A percentile compares a stretch with the other conserved stretches of the same genome.
phyloP scores from a whole-genome alignment of 2,888 invertebrate species.

The Catonia carolina region DNA sequence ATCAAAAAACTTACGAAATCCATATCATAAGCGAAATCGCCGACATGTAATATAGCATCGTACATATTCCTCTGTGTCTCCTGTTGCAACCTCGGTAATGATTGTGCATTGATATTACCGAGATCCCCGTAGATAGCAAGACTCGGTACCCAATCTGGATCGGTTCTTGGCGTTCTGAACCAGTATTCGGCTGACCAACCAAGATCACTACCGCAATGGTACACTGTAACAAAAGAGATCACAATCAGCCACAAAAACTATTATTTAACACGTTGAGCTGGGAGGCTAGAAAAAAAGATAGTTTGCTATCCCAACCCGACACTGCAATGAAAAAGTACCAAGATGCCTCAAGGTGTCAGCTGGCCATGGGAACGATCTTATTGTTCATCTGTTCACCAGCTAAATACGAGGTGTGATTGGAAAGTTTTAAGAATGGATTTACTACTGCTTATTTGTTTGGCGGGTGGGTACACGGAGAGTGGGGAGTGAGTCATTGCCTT shows the following conservation, averaged over 20 bases:
- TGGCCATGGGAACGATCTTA: no score
- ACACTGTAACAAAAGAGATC: constrained; percentile 48
- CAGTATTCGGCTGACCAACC: constrained; percentile 79
- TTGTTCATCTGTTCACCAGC: no score
- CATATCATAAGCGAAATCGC: constrained; percentile 95
- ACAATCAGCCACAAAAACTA: neutral
- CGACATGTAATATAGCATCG: constrained; percentile 85
- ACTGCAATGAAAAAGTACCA: no score
- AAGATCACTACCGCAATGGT: constrained; percentile 68
- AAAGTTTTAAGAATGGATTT: no score
- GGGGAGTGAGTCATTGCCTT: no score
- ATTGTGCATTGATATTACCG: constrained; percentile 87
- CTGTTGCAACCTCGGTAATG: constrained; percentile 73
- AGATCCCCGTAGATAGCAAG: constrained; percentile 90
- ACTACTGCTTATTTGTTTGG: no score
- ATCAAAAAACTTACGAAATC: constrained; percentile 54
- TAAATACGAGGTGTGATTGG: no score
- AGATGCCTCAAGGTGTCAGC: no score
- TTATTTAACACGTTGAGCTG: constrained; percentile 9
- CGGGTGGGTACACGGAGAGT: no score
- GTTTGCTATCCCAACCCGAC: no score
- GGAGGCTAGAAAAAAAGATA: no score
- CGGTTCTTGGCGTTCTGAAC: constrained; percentile 65
- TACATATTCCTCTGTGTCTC: constrained; percentile 73
- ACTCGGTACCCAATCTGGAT: constrained; percentile 66